Conservation (phyloP, 2,113 vertebrate genomes). For the Canis aureus region DNA sequence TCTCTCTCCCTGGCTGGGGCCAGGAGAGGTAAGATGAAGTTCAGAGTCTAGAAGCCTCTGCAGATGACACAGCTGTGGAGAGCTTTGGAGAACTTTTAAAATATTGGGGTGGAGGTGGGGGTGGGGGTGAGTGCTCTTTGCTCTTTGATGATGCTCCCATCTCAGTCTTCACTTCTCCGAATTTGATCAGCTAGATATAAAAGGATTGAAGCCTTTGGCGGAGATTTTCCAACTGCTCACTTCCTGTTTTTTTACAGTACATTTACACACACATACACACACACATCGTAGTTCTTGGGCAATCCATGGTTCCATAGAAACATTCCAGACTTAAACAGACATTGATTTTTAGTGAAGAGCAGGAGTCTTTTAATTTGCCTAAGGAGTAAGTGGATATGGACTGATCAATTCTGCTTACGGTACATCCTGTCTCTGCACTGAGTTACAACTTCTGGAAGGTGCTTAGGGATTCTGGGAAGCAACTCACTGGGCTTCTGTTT, state of each 20-base stretch:
- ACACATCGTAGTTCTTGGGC: neutral
- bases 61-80: neutral
- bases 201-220: neutral
- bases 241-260: neutral
- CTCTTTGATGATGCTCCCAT: neutral
- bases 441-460: neutral
- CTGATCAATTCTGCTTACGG: neutral
- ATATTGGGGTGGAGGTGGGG: neutral
- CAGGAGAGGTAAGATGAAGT: neutral
- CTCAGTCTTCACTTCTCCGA: neutral
- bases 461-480: neutral
- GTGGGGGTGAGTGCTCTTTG: neutral
- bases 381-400: neutral
- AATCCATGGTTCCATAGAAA: neutral
- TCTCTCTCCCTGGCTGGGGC: neutral
- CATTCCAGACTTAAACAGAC: neutral
- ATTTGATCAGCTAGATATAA: neutral
- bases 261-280: neutral
- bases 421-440: neutral
- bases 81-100: neutral
- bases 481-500: neutral
- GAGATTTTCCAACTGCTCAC: neutral
- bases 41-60: neutral
- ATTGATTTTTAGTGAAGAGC: conserved; percentile 32
- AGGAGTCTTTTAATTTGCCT: conserved; percentile 61